Base-by-base conservation (phyloP, 1,140 invertebrate species). In the Kradibia gibbosae region DNA sequence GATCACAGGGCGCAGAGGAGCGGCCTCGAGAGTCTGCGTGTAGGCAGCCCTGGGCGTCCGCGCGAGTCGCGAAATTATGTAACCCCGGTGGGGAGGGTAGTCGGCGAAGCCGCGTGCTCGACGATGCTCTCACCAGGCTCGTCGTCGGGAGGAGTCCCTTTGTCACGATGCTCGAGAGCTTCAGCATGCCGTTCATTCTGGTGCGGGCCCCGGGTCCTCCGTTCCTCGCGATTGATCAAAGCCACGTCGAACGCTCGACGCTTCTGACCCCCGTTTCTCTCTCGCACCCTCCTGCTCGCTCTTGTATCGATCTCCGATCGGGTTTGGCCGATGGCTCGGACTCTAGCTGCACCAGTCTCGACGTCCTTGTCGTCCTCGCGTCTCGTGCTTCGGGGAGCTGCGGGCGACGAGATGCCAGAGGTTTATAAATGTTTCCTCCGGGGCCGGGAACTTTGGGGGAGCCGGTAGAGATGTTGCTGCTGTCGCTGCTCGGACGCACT, bases 131-230 rank as follows among this genome's bases (percentile, higher is more conserved):
- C 84, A 90, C 89, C 87, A 89, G 83, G 10, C 86, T 85, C 55
- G 83, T 83, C 55, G 82, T 71, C 11, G 86, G 73, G 39, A 82
- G 81, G 77, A n/a, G n/a, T n/a, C 76, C 71, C 82, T 86, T 88
- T 50, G 86, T 83, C 31, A 89, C 83, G 55, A 89, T 83, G 17
- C 72, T 82, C 85, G 89, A 87, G 10, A 90, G 74, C 83, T 88
- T 90, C 77, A 90, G 80, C 75, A 90, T 83, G 78, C 88, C 85
- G 71, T 86, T 89, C 89, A 90, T 90, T 70, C 0, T 72, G 76
- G 62, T 36, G 25, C n/a, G 42, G 34, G 17, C 36, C 36, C 22
- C 42, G 22, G 2, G 28, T 3, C 4, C 31, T 25, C 31, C 20
- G 36, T 8, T 3, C 13, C n/a, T 2, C 20, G 36, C 22, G 1